Evolutionary conservation across 2,888 invertebrate species (phyloP), one percentile per base, ranked within the genome.

Genomic region (Mythimna pallens): DNA sequence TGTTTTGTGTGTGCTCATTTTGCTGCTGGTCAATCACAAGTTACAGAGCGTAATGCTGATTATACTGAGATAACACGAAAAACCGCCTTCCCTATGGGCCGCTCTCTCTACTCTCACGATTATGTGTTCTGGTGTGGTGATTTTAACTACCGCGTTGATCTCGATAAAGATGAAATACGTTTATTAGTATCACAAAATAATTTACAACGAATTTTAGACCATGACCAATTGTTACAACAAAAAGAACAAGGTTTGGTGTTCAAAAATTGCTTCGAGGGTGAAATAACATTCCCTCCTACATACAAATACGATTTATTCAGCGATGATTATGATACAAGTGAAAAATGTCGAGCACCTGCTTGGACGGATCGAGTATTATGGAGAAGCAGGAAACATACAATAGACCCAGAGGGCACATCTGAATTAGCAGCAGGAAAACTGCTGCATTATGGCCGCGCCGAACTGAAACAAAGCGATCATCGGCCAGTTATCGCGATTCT

Each of bases 101-200:
- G 99, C 76, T 98, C 98, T 0, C 95, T 99, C 9, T 98, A 98
- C 92, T 98, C 99, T 2, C 99, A 99, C 91, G 99, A 99, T 94
- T 99, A 99, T 92, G 98, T 99, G 1, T 99, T 99, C 94, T 99
- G 99, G 99, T 99, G 99, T 93, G 99, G 99, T 0, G 99, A 99
- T 95, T 99, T 99, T 93, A 99, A 99, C 93, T 99, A 99, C 92
- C 97, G 99, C 73, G 98, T 99, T 73, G 99, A 99, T 92, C 97
- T 99, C 97, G 98, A 98, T 83, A 99, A 99, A 90, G 99, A 99
- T 9, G 99, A 99, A 91, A 98, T 99, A 78, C 99, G 99, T 89
- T 98, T 98, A 75, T 96, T 98, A 78, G 97, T 99, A 1, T 97
- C 97, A 72, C 97, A 97, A 81, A 97, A 98, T 78, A 98, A 98